Conservation (phyloP, 1,140 invertebrate genomes). For the Eriosoma lanigerum region DNA sequence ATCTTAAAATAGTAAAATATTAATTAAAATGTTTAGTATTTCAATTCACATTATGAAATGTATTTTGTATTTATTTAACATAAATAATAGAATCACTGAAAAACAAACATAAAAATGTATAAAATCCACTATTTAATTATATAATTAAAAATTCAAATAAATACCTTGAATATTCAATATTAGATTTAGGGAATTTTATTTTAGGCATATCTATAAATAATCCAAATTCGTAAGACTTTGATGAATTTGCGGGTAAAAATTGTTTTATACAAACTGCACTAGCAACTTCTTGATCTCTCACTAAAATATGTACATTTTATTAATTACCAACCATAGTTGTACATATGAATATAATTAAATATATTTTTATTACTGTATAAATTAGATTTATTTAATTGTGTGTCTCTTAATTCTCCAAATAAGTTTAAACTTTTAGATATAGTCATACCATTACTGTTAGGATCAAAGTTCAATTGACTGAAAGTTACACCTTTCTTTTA, state of each 20-base stretch:
- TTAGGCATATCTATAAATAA: slow-evolving; percentile 49
- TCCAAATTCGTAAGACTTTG: slow-evolving; percentile 33
- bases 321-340: not conserved
- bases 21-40: too few species aligned
- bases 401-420: slow-evolving; percentile 40
- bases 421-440: slow-evolving; percentile 43
- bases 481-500: slow-evolving; percentile 9
- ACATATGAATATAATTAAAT: not conserved
- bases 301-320: not conserved
- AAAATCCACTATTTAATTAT: too few species aligned
- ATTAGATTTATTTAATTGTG: not conserved
- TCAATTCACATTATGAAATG: too few species aligned
- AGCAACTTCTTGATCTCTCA: slow-evolving; percentile 36
- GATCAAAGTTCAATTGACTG: slow-evolving; percentile 48
- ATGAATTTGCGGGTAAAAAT: slow-evolving; percentile 14
- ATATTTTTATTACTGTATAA: not conserved
- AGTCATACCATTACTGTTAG: slow-evolving; percentile 35
- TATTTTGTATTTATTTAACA: too few species aligned
- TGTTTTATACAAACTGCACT: slow-evolving; percentile 31
- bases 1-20: too few species aligned
- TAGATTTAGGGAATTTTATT: slow-evolving; percentile 36
- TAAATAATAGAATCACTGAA: too few species aligned
- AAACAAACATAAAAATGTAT: too few species aligned
- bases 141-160: not conserved
- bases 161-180: slow-evolving; percentile 40